Evolutionary conservation across 2,113 vertebrate species (phyloP).

Genomic region (Halcyon senegalensis): DNA sequence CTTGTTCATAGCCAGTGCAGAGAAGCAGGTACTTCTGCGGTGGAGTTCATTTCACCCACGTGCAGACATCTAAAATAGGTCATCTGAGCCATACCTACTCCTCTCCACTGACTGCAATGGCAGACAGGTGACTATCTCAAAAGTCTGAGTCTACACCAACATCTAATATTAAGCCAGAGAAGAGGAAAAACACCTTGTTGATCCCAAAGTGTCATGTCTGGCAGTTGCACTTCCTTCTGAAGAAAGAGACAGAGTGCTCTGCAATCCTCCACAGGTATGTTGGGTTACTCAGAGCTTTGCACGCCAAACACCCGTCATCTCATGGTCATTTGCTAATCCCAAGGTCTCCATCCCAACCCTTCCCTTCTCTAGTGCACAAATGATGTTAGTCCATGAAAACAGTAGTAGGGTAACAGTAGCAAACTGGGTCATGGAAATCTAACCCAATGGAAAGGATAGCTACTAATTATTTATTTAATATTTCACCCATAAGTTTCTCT

Average conservation of each 20-base stretch:
- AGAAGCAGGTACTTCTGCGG: not conserved
- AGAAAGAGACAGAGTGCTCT: not conserved
- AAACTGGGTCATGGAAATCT: not conserved
- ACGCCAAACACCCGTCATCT: not conserved
- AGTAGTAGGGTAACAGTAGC: not conserved
- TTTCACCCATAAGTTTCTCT: not conserved
- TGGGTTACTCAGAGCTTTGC: not conserved
- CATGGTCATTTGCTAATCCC: not conserved
- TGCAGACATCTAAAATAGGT: not conserved
- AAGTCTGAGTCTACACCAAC: not conserved
- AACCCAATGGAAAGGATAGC: not conserved
- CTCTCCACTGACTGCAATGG: rapidly evolving
- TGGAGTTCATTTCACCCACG: not conserved
- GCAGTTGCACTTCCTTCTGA: not conserved
- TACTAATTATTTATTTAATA: not conserved
- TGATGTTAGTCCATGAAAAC: not conserved
- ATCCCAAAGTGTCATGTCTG: not conserved
- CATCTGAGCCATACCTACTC: not conserved
- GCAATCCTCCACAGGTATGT: not conserved
- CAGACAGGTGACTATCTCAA: not conserved
- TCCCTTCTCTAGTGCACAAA: not conserved
- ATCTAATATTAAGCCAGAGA: not conserved
- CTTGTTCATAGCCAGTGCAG: not conserved
- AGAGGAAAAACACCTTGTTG: not conserved
- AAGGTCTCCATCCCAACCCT: not conserved